These are phyloP conservation scores for Limenitis camilla DNA, from an alignment of 2,888 invertebrate species.

Conservation along the genomic window DNA sequence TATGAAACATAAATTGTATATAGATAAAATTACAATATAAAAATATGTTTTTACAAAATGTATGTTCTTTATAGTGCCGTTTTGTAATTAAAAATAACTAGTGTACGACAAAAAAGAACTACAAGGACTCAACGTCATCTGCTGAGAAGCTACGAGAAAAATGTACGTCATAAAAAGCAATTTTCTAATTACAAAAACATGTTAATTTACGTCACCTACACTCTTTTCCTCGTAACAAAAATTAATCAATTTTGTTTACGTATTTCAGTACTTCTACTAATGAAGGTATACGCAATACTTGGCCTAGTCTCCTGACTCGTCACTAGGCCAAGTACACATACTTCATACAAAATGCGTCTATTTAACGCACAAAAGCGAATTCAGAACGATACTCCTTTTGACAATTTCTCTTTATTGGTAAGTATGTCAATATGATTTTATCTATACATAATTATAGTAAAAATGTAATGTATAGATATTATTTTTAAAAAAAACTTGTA, in stretches of 20 bases:
- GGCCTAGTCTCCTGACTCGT: conserved; percentile 16
- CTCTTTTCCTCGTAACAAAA: not conserved
- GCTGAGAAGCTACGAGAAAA: conserved; percentile 3
- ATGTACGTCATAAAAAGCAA: conserved; percentile 2
- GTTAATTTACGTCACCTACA: conserved; percentile 7
- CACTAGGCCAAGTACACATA: not conserved
- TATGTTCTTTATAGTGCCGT: not conserved
- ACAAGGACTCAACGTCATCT: not conserved
- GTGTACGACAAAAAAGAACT: conserved; percentile 1
- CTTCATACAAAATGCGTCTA: not conserved
- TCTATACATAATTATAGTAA: no score
- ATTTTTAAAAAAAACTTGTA: no score
- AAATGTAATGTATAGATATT: no score
- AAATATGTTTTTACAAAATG: no score
- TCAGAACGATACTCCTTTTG: conserved; percentile 27
- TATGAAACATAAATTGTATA: no score
- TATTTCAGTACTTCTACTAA: conserved; percentile 17
- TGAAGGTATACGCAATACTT: conserved; percentile 19
- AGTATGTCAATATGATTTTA: no score
- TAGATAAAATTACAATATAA: no score
- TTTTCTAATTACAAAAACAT: conserved; percentile 6
- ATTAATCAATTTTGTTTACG: conserved; percentile 6
- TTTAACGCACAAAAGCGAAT: not conserved
- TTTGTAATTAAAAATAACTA: not conserved
- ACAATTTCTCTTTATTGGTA: no score